Percentiles rank a stretch among this genome's conserved stretches.
Evolutionary conservation across 2,888 invertebrate species (phyloP).

Genomic region (Dryocosmus kuriphilus): DNA sequence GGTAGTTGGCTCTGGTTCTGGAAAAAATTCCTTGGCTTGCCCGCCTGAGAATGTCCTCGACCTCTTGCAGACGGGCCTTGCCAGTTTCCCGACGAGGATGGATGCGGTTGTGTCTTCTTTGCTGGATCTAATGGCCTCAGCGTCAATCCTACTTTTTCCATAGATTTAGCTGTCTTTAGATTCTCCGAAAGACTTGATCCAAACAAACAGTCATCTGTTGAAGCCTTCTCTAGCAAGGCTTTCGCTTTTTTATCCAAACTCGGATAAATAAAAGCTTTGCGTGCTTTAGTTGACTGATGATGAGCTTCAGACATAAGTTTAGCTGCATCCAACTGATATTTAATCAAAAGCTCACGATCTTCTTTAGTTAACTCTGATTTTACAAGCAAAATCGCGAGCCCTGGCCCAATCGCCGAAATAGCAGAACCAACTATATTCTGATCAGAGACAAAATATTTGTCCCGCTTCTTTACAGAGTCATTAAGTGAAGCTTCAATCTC

Average conservation of each 20-base stretch:
- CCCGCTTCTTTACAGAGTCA: slow-evolving; percentile 7
- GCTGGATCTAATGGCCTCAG: no score
- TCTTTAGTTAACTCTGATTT: no score
- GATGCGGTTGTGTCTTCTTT: no score
- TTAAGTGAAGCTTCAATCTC: slow-evolving; percentile 11
- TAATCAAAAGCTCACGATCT: neutral
- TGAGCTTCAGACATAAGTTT: neutral
- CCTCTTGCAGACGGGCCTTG: neutral
- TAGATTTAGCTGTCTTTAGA: slow-evolving; percentile 20
- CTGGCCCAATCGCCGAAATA: neutral
- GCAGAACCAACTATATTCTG: no score
- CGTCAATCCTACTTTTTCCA: neutral
- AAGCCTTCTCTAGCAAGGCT: slow-evolving; percentile 1
- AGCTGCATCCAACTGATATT: neutral
- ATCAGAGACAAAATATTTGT: neutral
- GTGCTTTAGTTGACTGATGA: neutral
- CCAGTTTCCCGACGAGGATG: no score
- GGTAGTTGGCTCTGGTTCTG: no score
- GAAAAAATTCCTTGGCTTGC: no score
- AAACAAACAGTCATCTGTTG: neutral
- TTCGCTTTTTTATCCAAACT: slow-evolving; percentile 23
- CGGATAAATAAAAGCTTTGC: slow-evolving; percentile 10
- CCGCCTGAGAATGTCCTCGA: neutral
- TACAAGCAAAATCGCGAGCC: no score
- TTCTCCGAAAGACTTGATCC: slow-evolving; percentile 14